Percentiles rank a stretch among this genome's conserved stretches.
These are phyloP conservation scores for Ophiodon elongatus DNA, from an alignment of 2,113 vertebrate species.

Conservation along the genomic window DNA sequence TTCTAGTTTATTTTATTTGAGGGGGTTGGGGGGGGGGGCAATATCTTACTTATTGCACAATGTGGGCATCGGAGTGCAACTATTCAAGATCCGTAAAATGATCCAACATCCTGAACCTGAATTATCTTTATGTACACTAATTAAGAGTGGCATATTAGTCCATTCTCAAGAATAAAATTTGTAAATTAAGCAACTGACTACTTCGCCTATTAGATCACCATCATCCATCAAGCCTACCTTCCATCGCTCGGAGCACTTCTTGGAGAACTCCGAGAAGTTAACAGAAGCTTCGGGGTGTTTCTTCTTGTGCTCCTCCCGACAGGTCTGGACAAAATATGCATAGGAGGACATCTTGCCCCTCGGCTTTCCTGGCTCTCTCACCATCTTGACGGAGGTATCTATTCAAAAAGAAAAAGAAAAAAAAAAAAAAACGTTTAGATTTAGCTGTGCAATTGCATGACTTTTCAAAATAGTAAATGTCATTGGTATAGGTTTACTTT, in stretches of 20 bases:
- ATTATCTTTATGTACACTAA: background rate
- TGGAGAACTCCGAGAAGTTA: constrained; percentile 97
- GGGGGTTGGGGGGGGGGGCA: too few species aligned
- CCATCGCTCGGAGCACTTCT: constrained; percentile 98
- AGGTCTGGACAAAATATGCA: constrained; percentile 97
- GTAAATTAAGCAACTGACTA: background rate
- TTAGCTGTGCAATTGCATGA: background rate
- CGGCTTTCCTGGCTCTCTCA: constrained; percentile 94
- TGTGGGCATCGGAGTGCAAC: background rate
- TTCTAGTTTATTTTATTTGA: background rate
- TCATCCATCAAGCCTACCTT: constrained; percentile 85
- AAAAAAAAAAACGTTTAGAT: constrained; percentile 21
- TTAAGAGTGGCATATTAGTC: background rate
- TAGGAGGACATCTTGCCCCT: constrained; percentile 99
- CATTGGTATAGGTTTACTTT: background rate
- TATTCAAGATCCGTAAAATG: background rate
- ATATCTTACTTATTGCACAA: background rate
- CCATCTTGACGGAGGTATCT: constrained; percentile 88
- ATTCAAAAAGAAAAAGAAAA: background rate
- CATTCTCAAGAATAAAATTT: too few species aligned
- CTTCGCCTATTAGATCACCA: background rate
- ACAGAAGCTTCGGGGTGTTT: constrained; percentile 96
- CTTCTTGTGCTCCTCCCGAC: constrained; percentile 98
- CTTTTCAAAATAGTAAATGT: background rate
- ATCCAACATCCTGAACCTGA: background rate